Conservation (phyloP, 2,888 invertebrate species). For the Heliconius aoede region DNA sequence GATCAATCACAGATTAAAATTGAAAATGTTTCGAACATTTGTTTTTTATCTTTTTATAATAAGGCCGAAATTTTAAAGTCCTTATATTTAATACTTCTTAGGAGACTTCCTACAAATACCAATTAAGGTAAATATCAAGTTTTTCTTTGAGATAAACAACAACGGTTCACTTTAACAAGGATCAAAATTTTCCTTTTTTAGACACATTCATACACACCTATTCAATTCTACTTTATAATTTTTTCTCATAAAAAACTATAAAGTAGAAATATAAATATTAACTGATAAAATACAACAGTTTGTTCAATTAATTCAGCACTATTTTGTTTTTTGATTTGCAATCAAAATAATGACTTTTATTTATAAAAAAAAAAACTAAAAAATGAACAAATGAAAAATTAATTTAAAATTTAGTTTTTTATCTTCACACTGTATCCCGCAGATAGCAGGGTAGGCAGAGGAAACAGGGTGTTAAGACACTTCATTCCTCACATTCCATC, state of each 20-base stretch:
- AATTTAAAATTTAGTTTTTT: not conserved
- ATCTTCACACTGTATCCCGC: not conserved
- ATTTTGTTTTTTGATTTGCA: not conserved
- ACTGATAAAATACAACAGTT: not conserved
- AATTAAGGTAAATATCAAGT: not conserved
- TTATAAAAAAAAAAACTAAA: not conserved
- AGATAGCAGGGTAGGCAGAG: not conserved
- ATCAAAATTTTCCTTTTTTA: not conserved
- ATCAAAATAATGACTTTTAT: not conserved
- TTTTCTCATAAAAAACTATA: not conserved
- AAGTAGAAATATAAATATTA: not conserved
- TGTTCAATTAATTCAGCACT: not conserved
- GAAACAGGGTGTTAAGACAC: not conserved
- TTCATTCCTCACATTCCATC: not conserved
- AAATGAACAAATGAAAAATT: not conserved
- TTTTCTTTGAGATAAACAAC: slow-evolving; percentile 20
- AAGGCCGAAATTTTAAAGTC: slow-evolving; percentile 62
- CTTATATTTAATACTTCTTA: not conserved
- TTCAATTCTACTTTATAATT: not conserved
- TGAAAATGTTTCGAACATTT: slow-evolving; percentile 74
- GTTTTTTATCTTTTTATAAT: slow-evolving; percentile 60
- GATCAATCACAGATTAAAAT: slow-evolving; percentile 72
- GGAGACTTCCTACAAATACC: not conserved
- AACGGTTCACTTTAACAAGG: not conserved
- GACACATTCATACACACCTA: not conserved